These are phyloP conservation scores for Artibeus lituratus DNA, from an alignment of 2,797 vertebrate species.

Conservation along the genomic window DNA sequence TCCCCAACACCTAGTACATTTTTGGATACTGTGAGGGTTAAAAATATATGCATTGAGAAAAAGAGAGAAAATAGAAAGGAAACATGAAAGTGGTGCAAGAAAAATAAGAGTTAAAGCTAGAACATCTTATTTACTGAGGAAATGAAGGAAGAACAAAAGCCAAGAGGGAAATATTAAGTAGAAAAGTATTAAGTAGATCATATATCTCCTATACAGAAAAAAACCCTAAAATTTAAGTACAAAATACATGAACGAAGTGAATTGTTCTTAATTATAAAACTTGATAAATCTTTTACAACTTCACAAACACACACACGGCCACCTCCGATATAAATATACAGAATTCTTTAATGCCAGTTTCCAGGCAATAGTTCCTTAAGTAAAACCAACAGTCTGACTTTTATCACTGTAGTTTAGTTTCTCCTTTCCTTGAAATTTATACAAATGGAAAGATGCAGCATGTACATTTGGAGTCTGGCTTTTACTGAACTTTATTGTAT, in stretches of 20 bases:
- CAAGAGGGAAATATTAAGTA: not conserved
- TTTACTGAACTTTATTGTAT: not conserved
- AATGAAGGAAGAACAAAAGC: not conserved
- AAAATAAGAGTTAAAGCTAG: not conserved
- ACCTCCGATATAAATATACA: not conserved
- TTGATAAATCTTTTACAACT: not conserved
- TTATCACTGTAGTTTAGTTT: not conserved
- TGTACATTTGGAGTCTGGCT: not conserved
- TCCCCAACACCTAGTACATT: not conserved
- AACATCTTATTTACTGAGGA: not conserved
- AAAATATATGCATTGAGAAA: not conserved
- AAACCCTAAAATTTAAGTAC: not conserved
- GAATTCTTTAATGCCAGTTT: not conserved
- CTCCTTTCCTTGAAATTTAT: not conserved
- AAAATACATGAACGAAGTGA: not conserved
- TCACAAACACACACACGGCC: not conserved
- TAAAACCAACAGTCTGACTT: not conserved
- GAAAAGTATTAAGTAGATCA: not conserved
- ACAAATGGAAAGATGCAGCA: not conserved
- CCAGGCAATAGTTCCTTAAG: not conserved
- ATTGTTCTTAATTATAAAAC: not conserved
- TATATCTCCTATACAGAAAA: not conserved
- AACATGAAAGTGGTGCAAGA: accelerated
- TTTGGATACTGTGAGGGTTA: not conserved
- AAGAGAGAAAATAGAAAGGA: not conserved